Evolutionary conservation across 1,140 invertebrate genomes (phyloP), one percentile per base, ranked within the genome.

Genomic region (Pseudomyrmex sp.): DNA sequence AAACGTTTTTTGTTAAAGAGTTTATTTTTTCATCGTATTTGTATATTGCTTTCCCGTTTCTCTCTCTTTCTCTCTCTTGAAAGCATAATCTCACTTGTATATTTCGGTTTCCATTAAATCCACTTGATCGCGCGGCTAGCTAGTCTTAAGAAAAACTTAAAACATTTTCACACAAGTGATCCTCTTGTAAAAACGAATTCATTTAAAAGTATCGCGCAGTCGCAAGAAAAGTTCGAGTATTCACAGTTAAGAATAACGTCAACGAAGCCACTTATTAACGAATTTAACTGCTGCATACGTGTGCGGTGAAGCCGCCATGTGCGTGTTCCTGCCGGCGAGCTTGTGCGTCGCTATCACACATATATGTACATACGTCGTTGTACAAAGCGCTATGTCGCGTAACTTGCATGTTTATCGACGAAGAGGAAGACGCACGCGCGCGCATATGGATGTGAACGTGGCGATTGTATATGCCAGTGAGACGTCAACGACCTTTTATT

Each of bases 401-500:
- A 52, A 70, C n/a, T 46, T 20, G 18, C 20, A n/a, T 50, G 58
- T 74, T 66, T 83, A 77, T 69, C 54, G 74, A 20, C 62, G 74
- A 18, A 18, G 18, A 84, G 46, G 63, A 61, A 7, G 58, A 70
- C 59, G 59, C 73, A 26, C 26, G 50, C 65, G 59, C 62, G 35
- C 65, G 56, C 46, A 20, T 35, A 35, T 68, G 73, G 54, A 63
- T 63, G 56, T 69, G 75, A 58, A 79, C 59, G 66, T 80, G 56
- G 62, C 58, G 75, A 82, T 85, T 82, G 77, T 58, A 85, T 83
- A 65, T 65, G 80, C 84, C 85, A 88, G 66, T 73, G 69, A 70
- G 76, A 88, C 66, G 86, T 73, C 62, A 88, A 85, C 84, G 86
- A 88, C 83, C 86, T 79, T 83, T 88, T 85, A 83, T 85, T 82